These are phyloP conservation scores for Irena cyanogastra DNA, from an alignment of 2,113 vertebrate species.

Conservation along the genomic window DNA sequence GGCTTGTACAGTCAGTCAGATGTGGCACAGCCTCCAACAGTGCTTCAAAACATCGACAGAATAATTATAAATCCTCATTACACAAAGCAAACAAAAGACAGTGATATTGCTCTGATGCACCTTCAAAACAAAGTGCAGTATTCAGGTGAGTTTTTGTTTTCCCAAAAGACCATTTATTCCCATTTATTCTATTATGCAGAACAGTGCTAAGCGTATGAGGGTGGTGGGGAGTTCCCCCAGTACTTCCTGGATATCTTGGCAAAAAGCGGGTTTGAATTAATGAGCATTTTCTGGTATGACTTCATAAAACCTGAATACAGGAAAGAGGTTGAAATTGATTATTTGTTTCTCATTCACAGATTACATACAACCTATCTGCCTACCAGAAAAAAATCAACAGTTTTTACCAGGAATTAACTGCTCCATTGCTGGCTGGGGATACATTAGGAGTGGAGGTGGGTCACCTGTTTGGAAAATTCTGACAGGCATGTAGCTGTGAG, in stretches of 20 bases:
- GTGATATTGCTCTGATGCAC: slow-evolving; percentile 87
- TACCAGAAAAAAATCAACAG: slow-evolving; percentile 73
- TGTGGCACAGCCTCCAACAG: slow-evolving; percentile 43
- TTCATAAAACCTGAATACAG: background rate
- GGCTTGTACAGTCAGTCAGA: slow-evolving; percentile 76
- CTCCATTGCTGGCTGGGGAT: slow-evolving; percentile 89
- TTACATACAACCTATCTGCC: slow-evolving; percentile 85
- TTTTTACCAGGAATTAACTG: slow-evolving; percentile 78
- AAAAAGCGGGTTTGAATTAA: background rate
- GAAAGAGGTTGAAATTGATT: background rate
- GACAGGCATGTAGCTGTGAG: background rate
- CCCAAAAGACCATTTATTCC: background rate
- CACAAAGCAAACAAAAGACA: slow-evolving; percentile 77
- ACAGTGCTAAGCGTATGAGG: background rate
- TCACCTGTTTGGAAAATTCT: background rate
- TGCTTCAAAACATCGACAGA: slow-evolving; percentile 66
- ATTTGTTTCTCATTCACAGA: slow-evolving; percentile 64
- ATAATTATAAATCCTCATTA: slow-evolving; percentile 84
- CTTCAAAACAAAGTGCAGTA: slow-evolving; percentile 79
- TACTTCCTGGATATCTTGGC: background rate
- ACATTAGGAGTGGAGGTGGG: slow-evolving; percentile 12
- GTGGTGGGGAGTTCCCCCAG: background rate
- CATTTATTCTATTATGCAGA: background rate
- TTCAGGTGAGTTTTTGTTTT: slow-evolving; percentile 63
- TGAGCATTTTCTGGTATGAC: background rate